Percentiles rank a stretch among this genome's conserved stretches.
Evolutionary conservation across 2,113 vertebrate genomes (phyloP).

Genomic region (Atherinomorus stipes): DNA sequence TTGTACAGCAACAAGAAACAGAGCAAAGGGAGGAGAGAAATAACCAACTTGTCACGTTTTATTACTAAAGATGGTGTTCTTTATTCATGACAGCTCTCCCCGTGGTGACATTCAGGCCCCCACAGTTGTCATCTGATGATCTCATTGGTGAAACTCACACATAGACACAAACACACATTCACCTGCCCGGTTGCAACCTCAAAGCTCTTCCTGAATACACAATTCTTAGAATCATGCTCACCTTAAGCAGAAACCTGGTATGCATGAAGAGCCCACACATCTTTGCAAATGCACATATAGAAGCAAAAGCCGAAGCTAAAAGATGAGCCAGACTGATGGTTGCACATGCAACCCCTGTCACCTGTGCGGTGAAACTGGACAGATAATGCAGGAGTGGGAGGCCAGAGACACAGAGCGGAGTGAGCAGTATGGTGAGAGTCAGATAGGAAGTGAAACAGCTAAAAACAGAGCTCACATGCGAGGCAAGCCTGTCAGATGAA

Average conservation of each 20-base stretch:
- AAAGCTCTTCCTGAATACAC: conserved; percentile 54
- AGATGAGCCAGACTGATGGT: conserved; percentile 22
- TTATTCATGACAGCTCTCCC: conserved; percentile 47
- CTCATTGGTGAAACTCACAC: conserved; percentile 50
- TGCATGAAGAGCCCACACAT: conserved; percentile 49
- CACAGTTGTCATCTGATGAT: conserved; percentile 56
- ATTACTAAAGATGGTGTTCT: conserved; percentile 24
- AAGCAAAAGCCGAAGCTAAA: conserved; percentile 12
- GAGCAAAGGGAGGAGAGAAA: conserved; percentile 9
- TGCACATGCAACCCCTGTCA: conserved; percentile 38
- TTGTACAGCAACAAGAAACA: conserved; percentile 27
- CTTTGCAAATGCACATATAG: conserved; percentile 4
- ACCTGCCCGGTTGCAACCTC: conserved; percentile 63
- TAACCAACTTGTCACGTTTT: conserved; percentile 50
- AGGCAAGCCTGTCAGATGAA: conserved; percentile 66
- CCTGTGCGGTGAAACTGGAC: conserved; percentile 43
- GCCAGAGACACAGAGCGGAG: conserved; percentile 29
- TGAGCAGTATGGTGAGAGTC: conserved; percentile 43
- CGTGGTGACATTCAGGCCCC: conserved; percentile 60
- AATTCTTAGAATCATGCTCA: conserved; percentile 56
- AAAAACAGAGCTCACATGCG: conserved; percentile 68
- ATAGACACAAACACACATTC: conserved; percentile 18
- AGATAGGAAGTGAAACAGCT: conserved; percentile 70
- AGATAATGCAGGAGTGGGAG: conserved; percentile 54
- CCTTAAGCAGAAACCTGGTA: conserved; percentile 47